A percentile compares a stretch with the other conserved stretches of the same genome.
These are phyloP conservation scores for Drosophila lacertosa DNA, from an alignment of 1,140 invertebrate genomes.

Conservation along the genomic window DNA sequence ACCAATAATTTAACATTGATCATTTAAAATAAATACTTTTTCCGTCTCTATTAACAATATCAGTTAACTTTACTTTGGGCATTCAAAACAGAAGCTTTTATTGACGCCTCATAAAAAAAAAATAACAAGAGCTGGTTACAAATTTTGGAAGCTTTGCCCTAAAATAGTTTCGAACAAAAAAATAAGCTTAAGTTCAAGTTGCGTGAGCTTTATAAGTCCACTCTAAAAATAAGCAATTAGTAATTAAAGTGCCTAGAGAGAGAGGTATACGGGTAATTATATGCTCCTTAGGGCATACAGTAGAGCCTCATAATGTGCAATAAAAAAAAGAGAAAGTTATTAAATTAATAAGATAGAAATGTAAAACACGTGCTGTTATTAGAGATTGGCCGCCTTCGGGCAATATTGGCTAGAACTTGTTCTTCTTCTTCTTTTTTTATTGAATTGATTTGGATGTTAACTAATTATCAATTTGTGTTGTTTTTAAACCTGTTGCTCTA, in stretches of 20 bases:
- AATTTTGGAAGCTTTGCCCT: neutral
- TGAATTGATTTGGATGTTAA: neutral
- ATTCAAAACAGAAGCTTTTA: neutral
- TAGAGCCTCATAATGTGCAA: neutral
- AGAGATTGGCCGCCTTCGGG: neutral
- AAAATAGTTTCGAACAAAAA: neutral
- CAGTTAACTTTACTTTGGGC: neutral
- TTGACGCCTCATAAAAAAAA: too few species aligned
- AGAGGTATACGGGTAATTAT: neutral
- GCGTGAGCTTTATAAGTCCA: neutral
- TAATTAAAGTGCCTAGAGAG: neutral
- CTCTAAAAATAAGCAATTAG: neutral
- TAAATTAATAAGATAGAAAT: too few species aligned
- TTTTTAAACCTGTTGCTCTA: conserved; percentile 46
- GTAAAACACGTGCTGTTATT: too few species aligned
- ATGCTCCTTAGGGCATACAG: neutral
- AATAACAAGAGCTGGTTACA: neutral
- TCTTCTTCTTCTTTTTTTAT: neutral
- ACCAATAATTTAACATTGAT: too few species aligned
- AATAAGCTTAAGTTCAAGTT: neutral
- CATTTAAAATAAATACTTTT: too few species aligned
- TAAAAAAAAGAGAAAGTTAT: neutral
- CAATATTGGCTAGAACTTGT: neutral
- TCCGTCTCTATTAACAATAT: too few species aligned
- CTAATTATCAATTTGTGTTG: conserved; percentile 12